Base-by-base conservation (phyloP, 2,888 invertebrate species). In the Napeogenes inachia region DNA sequence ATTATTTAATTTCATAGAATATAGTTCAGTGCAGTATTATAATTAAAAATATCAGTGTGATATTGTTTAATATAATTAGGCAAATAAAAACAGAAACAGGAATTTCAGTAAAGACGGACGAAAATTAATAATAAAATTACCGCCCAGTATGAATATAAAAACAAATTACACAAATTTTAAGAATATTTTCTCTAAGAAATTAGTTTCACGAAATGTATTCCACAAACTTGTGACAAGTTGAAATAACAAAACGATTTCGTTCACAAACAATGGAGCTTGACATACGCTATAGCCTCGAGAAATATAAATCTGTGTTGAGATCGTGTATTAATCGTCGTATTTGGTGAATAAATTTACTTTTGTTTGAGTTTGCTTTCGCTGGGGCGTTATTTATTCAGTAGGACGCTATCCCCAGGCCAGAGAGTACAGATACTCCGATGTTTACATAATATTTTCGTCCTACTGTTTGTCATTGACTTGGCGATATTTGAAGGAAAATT, bases 281-380 rank as follows among this genome's bases (percentile, higher is more conserved):
- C 61, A 56, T 21, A 42, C 57, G 54, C 57, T 63, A 57, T 66
- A 56, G 67, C 62, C 65, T 45, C 47, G 73, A 76, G 65, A 63
- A 77, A 78, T 80, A 85, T 82, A 84, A 86, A 85, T 87, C 85
- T 84, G 83, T 85, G 83, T 76, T 71, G 79, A 83, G 82, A 87
- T 87, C 83, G 85, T 80, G 82, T 87, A 87, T 87, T 89, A 89
- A 88, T 89, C 87, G 87, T 78, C 78, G 84, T 87, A 85, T 89
- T 89, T 89, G 88, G 82, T 82, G 88, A 89, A 89, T 89, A 88
- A 87, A 89, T 89, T 88, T 87, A 82, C 85, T 87, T 87, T 87
- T 88, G 87, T 89, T 89, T 89, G 87, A 85, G 84, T 88, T 88
- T 85, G 82, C 84, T 82, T 85, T 84, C 78, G 81, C 83, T 81